A percentile compares a stretch with the other conserved stretches of the same genome.
Evolutionary conservation across 2,888 invertebrate species (phyloP).

Genomic region (Tipula unca): DNA sequence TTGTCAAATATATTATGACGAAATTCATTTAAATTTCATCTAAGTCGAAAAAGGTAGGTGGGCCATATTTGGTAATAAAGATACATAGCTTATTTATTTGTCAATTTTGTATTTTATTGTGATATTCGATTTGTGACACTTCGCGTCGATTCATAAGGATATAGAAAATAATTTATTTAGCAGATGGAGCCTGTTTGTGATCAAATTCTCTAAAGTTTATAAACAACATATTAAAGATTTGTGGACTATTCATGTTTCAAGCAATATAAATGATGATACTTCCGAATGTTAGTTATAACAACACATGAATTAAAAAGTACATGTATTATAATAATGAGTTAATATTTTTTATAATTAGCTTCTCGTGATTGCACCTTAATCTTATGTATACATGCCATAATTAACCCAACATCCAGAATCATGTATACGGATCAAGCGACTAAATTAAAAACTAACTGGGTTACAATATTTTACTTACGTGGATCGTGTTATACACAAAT

Average conservation of each 20-base stretch:
- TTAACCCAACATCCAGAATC: neutral
- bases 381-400: neutral
- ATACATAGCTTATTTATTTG: neutral
- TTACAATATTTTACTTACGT: constrained; percentile 21
- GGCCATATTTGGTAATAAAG: neutral
- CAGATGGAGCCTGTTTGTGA: too few species aligned
- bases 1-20: too few species aligned
- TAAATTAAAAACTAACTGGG: neutral
- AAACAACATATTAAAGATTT: too few species aligned
- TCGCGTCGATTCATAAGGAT: too few species aligned
- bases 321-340: too few species aligned
- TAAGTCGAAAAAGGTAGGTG: too few species aligned
- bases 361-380: neutral
- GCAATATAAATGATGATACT: too few species aligned
- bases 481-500: constrained; percentile 20
- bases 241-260: too few species aligned
- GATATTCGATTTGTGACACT: neutral
- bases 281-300: neutral
- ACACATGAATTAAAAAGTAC: neutral
- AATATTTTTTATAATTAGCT: too few species aligned
- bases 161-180: too few species aligned
- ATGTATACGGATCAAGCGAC: neutral
- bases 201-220: too few species aligned
- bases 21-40: too few species aligned
- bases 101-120: neutral